Conservation (phyloP, 92 coral and sea anemone species). For the Epizoanthus rinbou region DNA sequence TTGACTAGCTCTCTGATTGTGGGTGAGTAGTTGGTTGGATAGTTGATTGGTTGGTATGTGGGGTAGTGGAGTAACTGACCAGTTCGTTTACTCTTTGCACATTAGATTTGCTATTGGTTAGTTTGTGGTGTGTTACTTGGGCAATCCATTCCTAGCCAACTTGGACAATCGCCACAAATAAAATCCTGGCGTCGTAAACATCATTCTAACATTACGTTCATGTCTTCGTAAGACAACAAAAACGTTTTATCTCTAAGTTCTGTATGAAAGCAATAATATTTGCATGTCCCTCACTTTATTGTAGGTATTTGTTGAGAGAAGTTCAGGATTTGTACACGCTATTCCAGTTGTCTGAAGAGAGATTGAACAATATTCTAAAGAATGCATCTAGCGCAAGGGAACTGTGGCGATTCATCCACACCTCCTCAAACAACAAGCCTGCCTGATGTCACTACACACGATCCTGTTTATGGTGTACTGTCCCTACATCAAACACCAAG, state of each 20-base stretch:
- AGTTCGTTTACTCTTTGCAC: too few relatives aligned
- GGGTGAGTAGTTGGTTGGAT: too few relatives aligned
- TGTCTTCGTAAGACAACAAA: too few relatives aligned
- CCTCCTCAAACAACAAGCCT: not conserved
- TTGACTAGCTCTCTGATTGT: too few relatives aligned
- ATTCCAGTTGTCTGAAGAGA: conserved; percentile 64
- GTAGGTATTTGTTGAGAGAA: conserved; percentile 80
- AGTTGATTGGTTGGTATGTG: too few relatives aligned
- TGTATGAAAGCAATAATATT: not conserved
- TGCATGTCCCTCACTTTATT: conserved; percentile 1
- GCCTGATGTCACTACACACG: not conserved
- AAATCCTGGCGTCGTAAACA: too few relatives aligned
- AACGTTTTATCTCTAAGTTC: not conserved
- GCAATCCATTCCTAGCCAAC: too few relatives aligned
- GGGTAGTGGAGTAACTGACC: too few relatives aligned
- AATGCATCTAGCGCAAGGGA: conserved; percentile 75
- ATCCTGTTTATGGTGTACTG: not conserved
- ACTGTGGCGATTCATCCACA: conserved; percentile 92
- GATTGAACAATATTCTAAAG: conserved; percentile 67
- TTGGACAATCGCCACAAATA: too few relatives aligned
- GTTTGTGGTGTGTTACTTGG: too few relatives aligned
- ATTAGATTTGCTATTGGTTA: too few relatives aligned
- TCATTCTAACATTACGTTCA: too few relatives aligned
- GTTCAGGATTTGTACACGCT: conserved; percentile 74
- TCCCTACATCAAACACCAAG: not conserved